Evolutionary conservation across 2,113 vertebrate genomes (phyloP), one percentile per base, ranked within the genome.

Genomic region (Scomber colias): DNA sequence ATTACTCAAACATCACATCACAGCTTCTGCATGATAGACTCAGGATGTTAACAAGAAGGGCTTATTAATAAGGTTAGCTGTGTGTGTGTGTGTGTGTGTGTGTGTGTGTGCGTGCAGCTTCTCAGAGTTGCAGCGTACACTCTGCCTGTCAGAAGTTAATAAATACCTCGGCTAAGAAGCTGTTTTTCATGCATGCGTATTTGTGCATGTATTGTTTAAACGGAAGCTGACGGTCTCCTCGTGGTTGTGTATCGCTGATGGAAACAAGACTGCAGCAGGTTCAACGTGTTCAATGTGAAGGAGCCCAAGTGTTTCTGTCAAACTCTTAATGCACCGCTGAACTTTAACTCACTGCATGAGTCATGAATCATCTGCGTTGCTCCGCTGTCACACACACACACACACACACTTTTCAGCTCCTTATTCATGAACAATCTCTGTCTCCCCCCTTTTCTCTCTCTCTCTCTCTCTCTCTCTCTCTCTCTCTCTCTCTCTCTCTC

Each of bases 1-100:
- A 83, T 89, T 75, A 89, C 64, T 84, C 79, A 76, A 71, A 68
- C 74, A 59, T 81, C 76, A 77, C 62, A 76, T 80, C 56, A 15
- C 66, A 70, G 73, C 56, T 11, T 60, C 12, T 35, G 71, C 70
- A 6, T 10, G 65, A 74, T 24, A 24, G 17, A 67, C 57, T 64
- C 62, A 4, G 67, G 19, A 69, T 80, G 78, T 77, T 76, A 86
- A 81, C 78, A 69, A 53, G 48, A 35, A 11, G 21, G 55, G 54
- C 51, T 87, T 75, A 82, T 87, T 71, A 77, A 67, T 71, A 50
- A 51, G 45, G 53, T 69, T 75, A 66, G 77, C 56, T 44, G 69
- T 16, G 55, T 13, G 71, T 1, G 57, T 13, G 65, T 64, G 77
- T 45, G 49, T 13, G 13, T 27, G 24, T 13, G 65, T 64, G 77